Percentiles rank a stretch among this genome's conserved stretches.
phyloP scores from a whole-genome alignment of 2,113 vertebrate genomes.

The Petromus typicus region DNA sequence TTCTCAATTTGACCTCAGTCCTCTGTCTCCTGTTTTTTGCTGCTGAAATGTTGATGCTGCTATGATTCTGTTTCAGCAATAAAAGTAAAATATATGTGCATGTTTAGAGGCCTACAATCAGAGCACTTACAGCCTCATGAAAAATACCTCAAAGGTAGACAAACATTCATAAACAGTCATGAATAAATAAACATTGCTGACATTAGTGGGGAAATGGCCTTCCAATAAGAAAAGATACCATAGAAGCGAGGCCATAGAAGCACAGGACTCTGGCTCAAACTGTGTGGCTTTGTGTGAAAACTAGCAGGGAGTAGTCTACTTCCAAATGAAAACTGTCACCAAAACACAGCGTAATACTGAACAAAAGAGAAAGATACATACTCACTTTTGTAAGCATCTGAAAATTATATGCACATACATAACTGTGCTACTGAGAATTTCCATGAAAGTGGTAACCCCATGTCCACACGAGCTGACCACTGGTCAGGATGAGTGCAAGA shows the following conservation, averaged over 20 bases:
- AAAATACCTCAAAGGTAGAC: neutral
- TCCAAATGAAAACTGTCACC: neutral
- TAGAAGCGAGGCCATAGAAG: neutral
- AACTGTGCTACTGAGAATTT: neutral
- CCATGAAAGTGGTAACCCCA: neutral
- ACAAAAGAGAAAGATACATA: neutral
- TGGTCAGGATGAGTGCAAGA: neutral
- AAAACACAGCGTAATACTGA: neutral
- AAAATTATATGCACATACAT: neutral
- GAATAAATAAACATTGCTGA: neutral
- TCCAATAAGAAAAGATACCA: neutral
- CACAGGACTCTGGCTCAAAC: accelerated
- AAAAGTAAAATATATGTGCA: conserved; percentile 62
- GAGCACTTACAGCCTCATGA: neutral
- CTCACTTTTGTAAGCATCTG: neutral
- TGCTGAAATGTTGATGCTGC: conserved; percentile 25
- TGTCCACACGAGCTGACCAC: neutral
- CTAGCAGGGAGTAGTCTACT: neutral
- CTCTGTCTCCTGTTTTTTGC: neutral
- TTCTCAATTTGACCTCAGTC: neutral
- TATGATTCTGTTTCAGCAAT: conserved; percentile 46
- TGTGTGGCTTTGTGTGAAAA: neutral
- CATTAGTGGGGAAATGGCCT: neutral
- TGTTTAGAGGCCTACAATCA: neutral
- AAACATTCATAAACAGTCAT: neutral